Base-by-base conservation (phyloP, 2,888 invertebrate genomes). In the Acleris literana region DNA sequence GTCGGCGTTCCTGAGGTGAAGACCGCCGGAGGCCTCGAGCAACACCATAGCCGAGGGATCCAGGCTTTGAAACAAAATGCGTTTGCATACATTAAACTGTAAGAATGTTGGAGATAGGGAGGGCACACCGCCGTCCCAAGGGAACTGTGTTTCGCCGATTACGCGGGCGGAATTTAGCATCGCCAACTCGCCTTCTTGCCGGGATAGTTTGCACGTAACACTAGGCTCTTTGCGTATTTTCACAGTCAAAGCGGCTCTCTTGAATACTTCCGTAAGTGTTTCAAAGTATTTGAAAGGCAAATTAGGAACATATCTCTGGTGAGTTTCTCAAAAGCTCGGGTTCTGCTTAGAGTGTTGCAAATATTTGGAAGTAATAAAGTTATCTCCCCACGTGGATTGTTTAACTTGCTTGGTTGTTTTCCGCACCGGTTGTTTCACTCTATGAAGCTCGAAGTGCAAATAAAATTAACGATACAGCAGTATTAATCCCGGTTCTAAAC, bases 41-140 rank as follows among this genome's bases (percentile, higher is more conserved):
- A 88, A 88, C 87, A 85, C 87, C 87, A 82, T 87, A 78, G 87
- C 85, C 85, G 83, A 86, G 91, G 90, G 92, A 87, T 85, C 85
- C 79, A 86, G 86, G 88, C 91, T 92, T 92, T 90, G 92, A 90
- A 92, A 92, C 92, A 92, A 92, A 92, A 92, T 92, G 92, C 92
- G 92, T 92, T 92, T 92, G 92, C 92, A 92, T 92, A 92, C 88
- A 92, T 92, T 92, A 92, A 92, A 92, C 86, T 90, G 84, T 90
- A 90, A 91, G 92, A 92, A 92, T 92, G 92, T 91, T 81, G 82
- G 77, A 91, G 90, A 92, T 90, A 90, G 87, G 85, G 88, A 84
- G 87, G 84, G 88, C 85, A 85, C 84, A 77, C 83, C 77, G 75
- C 81, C 81, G 82, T 85, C 89, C 81, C 87, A 70, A 61, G 84